Percentiles rank a stretch among this genome's conserved stretches.
Conservation (phyloP, 2,113 vertebrate genomes). For the Odocoileus hemionus region DNA sequence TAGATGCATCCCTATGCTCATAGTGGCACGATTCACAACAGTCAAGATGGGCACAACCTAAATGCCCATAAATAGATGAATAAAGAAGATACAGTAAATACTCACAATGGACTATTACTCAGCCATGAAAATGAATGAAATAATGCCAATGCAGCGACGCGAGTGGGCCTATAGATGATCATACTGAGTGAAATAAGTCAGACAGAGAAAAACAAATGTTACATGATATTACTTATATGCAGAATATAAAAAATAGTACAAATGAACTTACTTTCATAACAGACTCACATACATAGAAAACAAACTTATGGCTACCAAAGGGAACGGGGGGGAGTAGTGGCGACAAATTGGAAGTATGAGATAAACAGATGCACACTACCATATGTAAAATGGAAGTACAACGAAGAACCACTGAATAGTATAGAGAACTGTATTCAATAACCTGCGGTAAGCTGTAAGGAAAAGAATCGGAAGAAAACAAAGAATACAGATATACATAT, state of each 20-base stretch:
- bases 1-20: background rate
- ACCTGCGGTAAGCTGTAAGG: background rate
- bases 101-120: background rate
- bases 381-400: too few relatives aligned
- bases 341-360: rapidly evolving
- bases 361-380: too few relatives aligned
- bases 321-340: background rate
- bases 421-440: background rate
- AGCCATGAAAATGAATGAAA: background rate
- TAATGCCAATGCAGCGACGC: background rate
- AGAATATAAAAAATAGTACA: background rate
- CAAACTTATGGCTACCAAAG: background rate
- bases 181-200: background rate
- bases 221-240: background rate
- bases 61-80: background rate
- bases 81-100: background rate
- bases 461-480: background rate
- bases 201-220: background rate
- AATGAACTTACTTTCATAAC: background rate
- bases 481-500: background rate
- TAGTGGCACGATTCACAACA: background rate
- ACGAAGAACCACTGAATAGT: background rate
- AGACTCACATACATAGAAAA: background rate
- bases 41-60: background rate
- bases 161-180: background rate